Conservation (phyloP, 2,113 vertebrate genomes). For the Mugil cephalus region DNA sequence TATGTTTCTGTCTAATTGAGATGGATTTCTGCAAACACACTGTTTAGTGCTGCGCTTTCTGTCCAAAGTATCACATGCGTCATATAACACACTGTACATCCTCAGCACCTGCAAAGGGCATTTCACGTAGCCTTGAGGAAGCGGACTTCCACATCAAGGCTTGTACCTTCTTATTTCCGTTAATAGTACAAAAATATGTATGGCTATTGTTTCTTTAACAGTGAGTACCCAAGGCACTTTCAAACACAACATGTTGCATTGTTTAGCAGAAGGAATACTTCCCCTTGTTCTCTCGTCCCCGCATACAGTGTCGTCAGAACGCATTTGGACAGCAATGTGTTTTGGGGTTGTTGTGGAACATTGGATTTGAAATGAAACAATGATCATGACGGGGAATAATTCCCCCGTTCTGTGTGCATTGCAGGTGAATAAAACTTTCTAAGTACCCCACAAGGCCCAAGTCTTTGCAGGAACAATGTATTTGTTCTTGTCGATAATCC, state of each 20-base stretch:
- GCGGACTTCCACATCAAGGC: slow-evolving; percentile 10
- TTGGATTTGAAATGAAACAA: neutral
- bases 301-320: neutral
- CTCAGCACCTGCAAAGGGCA: slow-evolving; percentile 18
- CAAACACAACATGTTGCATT: slow-evolving; percentile 43
- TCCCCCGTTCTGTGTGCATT: no score
- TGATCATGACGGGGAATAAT: neutral
- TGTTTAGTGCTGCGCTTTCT: neutral
- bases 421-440: neutral
- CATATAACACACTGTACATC: slow-evolving; percentile 2
- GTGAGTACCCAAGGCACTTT: slow-evolving; percentile 18
- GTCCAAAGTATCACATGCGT: neutral
- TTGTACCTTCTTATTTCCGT: slow-evolving; percentile 22
- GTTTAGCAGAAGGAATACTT: slow-evolving; percentile 46
- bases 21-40: neutral
- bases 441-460: neutral
- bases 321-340: slow-evolving; percentile 1
- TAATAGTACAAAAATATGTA: slow-evolving; percentile 27
- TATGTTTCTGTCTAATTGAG: neutral
- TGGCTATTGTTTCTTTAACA: slow-evolving; percentile 55
- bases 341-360: slow-evolving; percentile 28
- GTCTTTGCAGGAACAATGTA: slow-evolving; percentile 2
- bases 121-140: slow-evolving; percentile 37
- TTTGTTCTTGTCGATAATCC: slow-evolving; percentile 26
- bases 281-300: neutral